A percentile compares a stretch with the other conserved stretches of the same genome.
These are phyloP conservation scores for Agapornis canus DNA, from an alignment of 2,797 vertebrate species.

Conservation along the genomic window DNA sequence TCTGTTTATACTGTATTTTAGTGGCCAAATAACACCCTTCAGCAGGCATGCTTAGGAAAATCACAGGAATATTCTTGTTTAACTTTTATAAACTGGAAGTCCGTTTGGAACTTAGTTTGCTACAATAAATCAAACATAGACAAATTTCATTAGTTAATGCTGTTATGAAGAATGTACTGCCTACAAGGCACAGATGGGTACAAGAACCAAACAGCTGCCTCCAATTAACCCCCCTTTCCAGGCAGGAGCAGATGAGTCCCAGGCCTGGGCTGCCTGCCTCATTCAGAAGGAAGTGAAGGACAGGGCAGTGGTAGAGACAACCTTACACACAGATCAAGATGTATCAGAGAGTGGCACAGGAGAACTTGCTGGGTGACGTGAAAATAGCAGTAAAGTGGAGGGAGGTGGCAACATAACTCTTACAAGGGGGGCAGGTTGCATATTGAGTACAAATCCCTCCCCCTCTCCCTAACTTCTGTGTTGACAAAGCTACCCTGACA, in stretches of 20 bases:
- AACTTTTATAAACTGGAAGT: background rate
- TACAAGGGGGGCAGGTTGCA: accelerated
- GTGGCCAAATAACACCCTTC: background rate
- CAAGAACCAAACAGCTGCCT: background rate
- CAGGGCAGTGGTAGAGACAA: background rate
- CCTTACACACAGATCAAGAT: background rate
- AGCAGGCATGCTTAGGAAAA: background rate
- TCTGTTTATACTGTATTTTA: background rate
- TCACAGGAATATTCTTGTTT: background rate
- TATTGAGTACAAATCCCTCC: background rate
- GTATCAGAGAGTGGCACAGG: background rate
- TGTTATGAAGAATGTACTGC: background rate
- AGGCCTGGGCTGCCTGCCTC: background rate
- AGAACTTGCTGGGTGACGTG: background rate
- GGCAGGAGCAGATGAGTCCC: background rate
- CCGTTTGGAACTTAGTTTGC: background rate
- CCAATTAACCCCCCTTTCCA: background rate
- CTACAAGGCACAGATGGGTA: background rate
- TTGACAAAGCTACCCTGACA: background rate
- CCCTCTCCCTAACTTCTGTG: background rate
- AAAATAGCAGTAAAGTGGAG: background rate
- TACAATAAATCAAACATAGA: background rate
- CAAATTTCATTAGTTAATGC: background rate
- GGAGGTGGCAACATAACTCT: background rate
- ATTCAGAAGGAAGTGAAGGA: background rate